Percentiles rank a stretch among this genome's conserved stretches.
Conservation (phyloP, 1,140 invertebrate species). For the Orius insidiosus region DNA sequence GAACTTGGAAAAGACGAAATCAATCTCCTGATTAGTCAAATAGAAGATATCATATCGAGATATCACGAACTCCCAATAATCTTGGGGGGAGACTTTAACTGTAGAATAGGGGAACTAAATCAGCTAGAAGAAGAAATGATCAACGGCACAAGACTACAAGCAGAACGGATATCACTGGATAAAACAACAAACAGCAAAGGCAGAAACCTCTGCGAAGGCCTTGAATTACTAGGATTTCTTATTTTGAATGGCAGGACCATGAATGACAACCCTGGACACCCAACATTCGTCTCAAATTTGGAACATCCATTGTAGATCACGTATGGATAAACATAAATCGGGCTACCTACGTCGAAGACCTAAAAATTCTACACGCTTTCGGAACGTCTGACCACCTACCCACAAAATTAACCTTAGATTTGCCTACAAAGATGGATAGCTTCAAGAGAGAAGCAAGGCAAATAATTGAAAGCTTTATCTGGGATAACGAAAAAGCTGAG, state of each 20-base stretch:
- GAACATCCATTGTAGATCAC: constrained; percentile 4
- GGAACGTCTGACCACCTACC: too few species aligned
- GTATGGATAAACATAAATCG: not conserved
- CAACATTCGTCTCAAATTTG: constrained; percentile 1
- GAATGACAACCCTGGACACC: constrained; percentile 2
- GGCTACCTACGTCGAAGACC: too few species aligned
- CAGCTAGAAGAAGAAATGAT: constrained; percentile 4
- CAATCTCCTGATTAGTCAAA: too few species aligned
- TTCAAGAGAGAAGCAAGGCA: too few species aligned
- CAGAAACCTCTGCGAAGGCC: not conserved
- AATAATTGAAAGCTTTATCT: too few species aligned
- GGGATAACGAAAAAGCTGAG: too few species aligned
- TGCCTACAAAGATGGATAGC: too few species aligned
- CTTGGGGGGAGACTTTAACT: constrained; percentile 8
- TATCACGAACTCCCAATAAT: not conserved
- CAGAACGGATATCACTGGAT: constrained; percentile 7
- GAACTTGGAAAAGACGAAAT: too few species aligned
- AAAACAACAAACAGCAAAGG: constrained; percentile 1
- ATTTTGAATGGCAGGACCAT: constrained; percentile 2
- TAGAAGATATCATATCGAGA: too few species aligned
- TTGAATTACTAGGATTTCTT: constrained; percentile 8
- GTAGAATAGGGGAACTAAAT: constrained; percentile 3
- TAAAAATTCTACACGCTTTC: too few species aligned
- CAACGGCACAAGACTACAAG: not conserved
- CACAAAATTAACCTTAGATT: too few species aligned